Evolutionary conservation across 2,797 vertebrate species (phyloP), one percentile per base, ranked within the genome.

Genomic region (Columba guinea): DNA sequence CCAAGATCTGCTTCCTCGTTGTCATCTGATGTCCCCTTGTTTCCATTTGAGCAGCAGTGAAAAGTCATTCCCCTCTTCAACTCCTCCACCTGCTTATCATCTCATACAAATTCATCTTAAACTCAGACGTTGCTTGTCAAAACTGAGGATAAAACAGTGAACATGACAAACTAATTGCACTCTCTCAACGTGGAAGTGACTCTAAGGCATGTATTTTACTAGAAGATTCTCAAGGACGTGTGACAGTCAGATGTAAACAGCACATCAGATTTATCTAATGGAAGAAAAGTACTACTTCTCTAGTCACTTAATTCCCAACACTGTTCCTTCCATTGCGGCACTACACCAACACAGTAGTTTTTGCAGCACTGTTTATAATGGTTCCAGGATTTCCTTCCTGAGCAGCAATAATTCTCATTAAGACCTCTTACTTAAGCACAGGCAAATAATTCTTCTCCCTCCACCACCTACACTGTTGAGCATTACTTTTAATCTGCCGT

Each of bases 401-500:
- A 82, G 51, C 19, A 65, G 53, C 34, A 82, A 6, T 46, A 79
- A 63, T 13, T 59, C 35, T 15, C 6, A 0, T 14, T 14, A 32
- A 62, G 32, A 79, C 7, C 26, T 46, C 56, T 71, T 15, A 71
- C 3, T 84, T 70, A 56, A 1, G 9, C 27, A 63, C 0, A 59
- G 41, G 34, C 20, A 58, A 39, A 48, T 20, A 37, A 70, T 48
- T 30, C 20, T 39, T 21, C 13, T 64, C 13, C 3, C 34, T 76
- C 52, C 21, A 21, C 21, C 3, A 7, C 27, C 39, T 53, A 13
- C 9, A 19, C 15, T 28, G 21, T 0, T 74, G 20, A 77, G 70
- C 32, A 14, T 5, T 8, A 6, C 0, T 1, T 26, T 70, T 75
- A 49, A 30, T 4, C 4, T 0, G 1, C 4, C 32, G n/a, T 17